These are phyloP conservation scores for Nestor notabilis DNA, from an alignment of 2,113 vertebrate genomes.

Conservation along the genomic window DNA sequence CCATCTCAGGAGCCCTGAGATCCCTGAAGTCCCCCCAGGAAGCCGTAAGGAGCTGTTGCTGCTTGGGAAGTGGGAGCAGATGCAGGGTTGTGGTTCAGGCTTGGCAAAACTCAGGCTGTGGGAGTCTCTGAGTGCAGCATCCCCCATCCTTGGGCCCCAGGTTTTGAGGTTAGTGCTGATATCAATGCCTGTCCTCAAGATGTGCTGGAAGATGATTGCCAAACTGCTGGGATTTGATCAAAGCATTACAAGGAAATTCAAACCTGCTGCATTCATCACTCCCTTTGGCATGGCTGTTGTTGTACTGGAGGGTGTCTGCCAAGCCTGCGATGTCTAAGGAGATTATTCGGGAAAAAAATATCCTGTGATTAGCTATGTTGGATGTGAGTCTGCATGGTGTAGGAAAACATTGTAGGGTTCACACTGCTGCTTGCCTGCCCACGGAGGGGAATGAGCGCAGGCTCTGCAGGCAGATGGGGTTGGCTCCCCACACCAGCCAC, in stretches of 20 bases:
- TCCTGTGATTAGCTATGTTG: background rate
- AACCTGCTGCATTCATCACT: background rate
- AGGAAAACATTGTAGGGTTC: background rate
- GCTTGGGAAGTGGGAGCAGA: background rate
- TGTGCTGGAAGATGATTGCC: background rate
- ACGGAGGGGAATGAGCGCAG: background rate
- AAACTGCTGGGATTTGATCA: background rate
- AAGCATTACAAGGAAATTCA: background rate
- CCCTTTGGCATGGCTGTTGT: background rate
- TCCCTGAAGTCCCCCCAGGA: background rate
- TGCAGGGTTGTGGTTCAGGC: accelerated
- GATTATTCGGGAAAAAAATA: background rate
- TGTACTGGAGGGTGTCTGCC: background rate
- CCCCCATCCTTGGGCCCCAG: accelerated
- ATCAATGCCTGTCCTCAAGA: background rate
- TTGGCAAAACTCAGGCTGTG: background rate
- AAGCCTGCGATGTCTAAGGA: background rate
- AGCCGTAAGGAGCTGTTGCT: background rate
- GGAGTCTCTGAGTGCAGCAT: background rate
- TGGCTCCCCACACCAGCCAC: background rate
- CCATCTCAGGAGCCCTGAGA: background rate
- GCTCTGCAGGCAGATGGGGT: background rate
- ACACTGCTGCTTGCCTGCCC: background rate
- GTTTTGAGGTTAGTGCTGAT: background rate
- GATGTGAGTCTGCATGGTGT: background rate